Base-by-base conservation (phyloP, 2,113 vertebrate genomes). In the Rallus limicola region DNA sequence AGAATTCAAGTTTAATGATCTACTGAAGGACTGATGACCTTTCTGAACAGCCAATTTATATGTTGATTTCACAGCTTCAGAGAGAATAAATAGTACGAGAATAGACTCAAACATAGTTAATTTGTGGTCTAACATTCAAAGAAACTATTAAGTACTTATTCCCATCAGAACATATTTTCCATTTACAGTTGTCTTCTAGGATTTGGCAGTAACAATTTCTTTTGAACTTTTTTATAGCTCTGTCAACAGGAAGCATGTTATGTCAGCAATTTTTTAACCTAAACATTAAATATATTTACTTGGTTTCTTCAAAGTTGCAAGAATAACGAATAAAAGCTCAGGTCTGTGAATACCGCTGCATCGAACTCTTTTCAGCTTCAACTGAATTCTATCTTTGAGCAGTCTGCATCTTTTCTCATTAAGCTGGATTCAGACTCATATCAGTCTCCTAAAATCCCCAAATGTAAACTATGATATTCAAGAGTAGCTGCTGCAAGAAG, bases 391-490 rank as follows among this genome's bases (percentile, higher is more conserved):
- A 78, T 59, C 65, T 95, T 29, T 62, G 36, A 80, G 36, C 42
- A 84, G 42, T 63, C 60, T 78, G 69, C 65, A 87, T 74, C 67
- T 86, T 87, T 75, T 53, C 78, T 70, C 38, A 86, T 81, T 81
- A 88, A 88, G 75, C 28, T 78, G 72, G 64, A 95, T 78, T 91
- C 81, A 90, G 58, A 87, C 25, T 74, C 52, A 70, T 80, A 95
- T 95, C 71, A 72, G 69, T 31, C 40, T 93, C 53, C 92, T 94
- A 90, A 85, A 95, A 93, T 88, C 59, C 59, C 59, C 46, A 93
- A 91, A 91, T 20, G 71, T 28, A 91, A 65, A 82, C 55, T 85
- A 72, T 52, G 63, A 93, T 74, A 94, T 93, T 86, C 82, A 82
- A 19, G 60, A 72, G 40, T 14, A 78, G 65, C 36, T 48, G 19